Base-by-base conservation (phyloP, 2,888 invertebrate genomes). In the Amiota mariae region DNA sequence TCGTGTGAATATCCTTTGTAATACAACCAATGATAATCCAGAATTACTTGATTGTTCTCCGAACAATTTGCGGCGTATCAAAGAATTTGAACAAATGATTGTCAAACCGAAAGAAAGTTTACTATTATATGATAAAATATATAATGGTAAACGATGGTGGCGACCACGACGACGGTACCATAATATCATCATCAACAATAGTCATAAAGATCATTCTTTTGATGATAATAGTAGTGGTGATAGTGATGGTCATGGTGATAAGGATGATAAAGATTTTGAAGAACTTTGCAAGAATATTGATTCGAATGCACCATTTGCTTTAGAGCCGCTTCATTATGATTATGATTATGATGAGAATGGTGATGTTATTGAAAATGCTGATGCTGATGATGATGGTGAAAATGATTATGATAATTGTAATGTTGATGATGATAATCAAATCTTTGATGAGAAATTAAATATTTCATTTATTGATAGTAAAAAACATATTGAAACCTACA, bases 291-390 rank as follows among this genome's bases (percentile, higher is more conserved):
- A n/a, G 49, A 78, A 84, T 67, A 89, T 80, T 56, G 77, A 76
- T 10, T 89, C 88, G 1, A 75, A 82, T 68, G 87, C 89, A 4
- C 89, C 89, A 1, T 89, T 89, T 61, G 79, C 82, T 11, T 77
- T 88, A 9, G 77, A 82, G 46, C 80, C 85, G 4, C 73, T 86
- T 12, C 24, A 78, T 8, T 82, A 78, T 63, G 49, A 46, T 68
- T 9, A 10, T 11, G 10, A n/a, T n/a, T n/a, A 46, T 46, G 46
- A 46, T 13, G 36, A 70, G 24, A 24, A 24, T 24, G 24, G 1
- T 3, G 24, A 24, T 24, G 24, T 2, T 24, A 24, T 24, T 13
- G 59, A 6, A 8, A 8, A 54, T n/a, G 12, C 46, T 15, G 46
- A 1, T 8, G 51, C 13, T 24, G 71, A 18, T 51, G 49, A 67